A percentile compares a stretch with the other conserved stretches of the same genome.
Conservation (phyloP, 1,140 invertebrate species). For the Scaptodrosophila lebanonensis region DNA sequence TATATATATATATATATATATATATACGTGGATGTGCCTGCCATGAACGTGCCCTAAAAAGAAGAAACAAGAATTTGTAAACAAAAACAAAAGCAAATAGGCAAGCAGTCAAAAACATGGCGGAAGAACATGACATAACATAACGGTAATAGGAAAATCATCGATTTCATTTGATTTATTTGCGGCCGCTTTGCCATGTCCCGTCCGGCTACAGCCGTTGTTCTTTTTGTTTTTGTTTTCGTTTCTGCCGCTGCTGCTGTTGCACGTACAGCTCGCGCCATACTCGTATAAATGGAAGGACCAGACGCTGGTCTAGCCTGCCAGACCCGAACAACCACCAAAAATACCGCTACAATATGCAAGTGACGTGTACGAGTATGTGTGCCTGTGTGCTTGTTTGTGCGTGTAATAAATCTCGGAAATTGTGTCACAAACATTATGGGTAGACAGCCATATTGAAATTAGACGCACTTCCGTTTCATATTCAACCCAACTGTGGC, state of each 20-base stretch:
- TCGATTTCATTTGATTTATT: slow-evolving; percentile 74
- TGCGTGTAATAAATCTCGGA: slow-evolving; percentile 66
- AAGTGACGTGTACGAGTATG: slow-evolving; percentile 12
- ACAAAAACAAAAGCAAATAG: too few relatives aligned
- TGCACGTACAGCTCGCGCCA: background rate
- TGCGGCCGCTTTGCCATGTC: slow-evolving; percentile 18
- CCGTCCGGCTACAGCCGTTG: background rate
- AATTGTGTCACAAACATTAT: slow-evolving; percentile 66
- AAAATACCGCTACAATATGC: slow-evolving; percentile 2
- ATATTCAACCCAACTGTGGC: slow-evolving; percentile 20
- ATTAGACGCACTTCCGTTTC: slow-evolving; percentile 69
- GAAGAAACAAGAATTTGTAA: too few relatives aligned
- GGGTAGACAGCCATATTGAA: slow-evolving; percentile 58
- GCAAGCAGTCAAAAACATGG: too few relatives aligned
- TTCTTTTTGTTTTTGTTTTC: slow-evolving; percentile 20
- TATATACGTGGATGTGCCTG: too few relatives aligned
- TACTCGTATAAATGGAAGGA: slow-evolving; percentile 22
- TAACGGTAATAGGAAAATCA: slow-evolving; percentile 72
- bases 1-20: too few relatives aligned
- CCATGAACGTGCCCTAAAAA: too few relatives aligned
- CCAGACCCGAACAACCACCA: slow-evolving; percentile 8
- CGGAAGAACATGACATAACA: slow-evolving; percentile 70
- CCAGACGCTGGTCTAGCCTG: slow-evolving; percentile 11
- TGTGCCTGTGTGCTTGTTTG: slow-evolving; percentile 24
- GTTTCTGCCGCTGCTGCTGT: background rate